Base-by-base conservation (phyloP, 2,888 invertebrate species). In the Lepeophtheirus nordmannii region DNA sequence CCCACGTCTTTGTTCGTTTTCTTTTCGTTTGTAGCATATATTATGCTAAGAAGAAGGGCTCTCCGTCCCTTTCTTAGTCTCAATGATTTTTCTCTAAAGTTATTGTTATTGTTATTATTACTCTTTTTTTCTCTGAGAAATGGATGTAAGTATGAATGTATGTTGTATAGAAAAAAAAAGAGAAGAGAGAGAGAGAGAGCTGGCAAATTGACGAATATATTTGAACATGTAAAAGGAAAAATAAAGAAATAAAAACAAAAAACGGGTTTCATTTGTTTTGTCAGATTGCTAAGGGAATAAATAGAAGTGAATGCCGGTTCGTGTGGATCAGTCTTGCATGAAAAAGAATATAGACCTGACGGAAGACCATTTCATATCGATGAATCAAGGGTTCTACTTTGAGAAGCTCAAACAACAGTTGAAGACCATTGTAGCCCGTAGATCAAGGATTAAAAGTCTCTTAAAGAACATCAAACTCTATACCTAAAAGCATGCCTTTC, bases 201-300 rank as follows among this genome's bases (percentile, higher is more conserved):
- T 30, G 7, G 30, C 30, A 30, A 30, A 2, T 7, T 5, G 30
- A 30, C 30, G 30, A 30, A 30, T 30, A 30, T 2, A 5, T 30
- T 30, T 30, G 30, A 30, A 7, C 30, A 2, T 30, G 2, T 30
- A 2, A 30, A 30, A 30, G 30, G 7, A 30, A 46, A 46, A 17
- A 46, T 5, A 17, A 46, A 46, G 53, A 8, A 46, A 17, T 5
- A 14, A 46, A 46, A 46, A 46, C 2, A 14, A 46, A 46, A 46
- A 46, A 46, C 53, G 14, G 17, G 53, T 46, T 46, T 46, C n/a
- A 46, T 46, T 17, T 46, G 53, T 46, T 46, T 46, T 46, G n/a
- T 46, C 17, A 14, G n/a, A 46, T 17, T 46, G 53, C 53, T 3
- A 46, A 17, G 53, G 17, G 17, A n/a, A 46, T 46, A 46, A 46